Percentiles rank a stretch among this genome's conserved stretches.
Conservation (phyloP, 2,888 invertebrate genomes). For the Cephus sareptanus region DNA sequence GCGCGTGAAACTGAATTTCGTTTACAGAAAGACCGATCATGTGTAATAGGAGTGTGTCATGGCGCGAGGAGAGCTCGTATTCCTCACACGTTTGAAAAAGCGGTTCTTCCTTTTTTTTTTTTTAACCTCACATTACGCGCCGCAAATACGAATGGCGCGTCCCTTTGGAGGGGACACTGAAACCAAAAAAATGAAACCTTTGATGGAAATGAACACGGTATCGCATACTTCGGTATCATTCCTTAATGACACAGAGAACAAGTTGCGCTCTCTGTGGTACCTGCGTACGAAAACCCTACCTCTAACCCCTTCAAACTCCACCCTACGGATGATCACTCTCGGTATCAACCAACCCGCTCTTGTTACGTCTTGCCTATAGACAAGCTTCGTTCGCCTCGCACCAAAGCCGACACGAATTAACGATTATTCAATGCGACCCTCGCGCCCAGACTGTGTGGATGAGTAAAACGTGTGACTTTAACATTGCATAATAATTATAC, state of each 20-base stretch:
- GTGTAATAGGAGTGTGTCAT: conserved; percentile 31
- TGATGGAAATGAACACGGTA: neutral
- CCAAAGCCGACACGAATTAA: conserved; percentile 27
- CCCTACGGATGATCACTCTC: neutral
- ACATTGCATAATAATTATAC: conserved; percentile 66
- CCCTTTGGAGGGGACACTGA: neutral
- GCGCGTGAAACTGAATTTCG: conserved; percentile 62
- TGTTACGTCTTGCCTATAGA: neutral
- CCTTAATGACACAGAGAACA: neutral
- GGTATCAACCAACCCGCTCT: neutral
- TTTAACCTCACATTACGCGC: neutral
- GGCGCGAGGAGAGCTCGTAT: conserved; percentile 1
- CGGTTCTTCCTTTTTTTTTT: neutral
- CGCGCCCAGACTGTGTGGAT: conserved; percentile 57
- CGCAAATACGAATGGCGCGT: neutral
- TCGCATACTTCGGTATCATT: neutral
- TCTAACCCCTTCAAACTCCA: neutral
- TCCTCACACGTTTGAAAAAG: neutral
- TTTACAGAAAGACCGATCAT: conserved; percentile 34
- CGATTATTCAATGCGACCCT: conserved; percentile 45
- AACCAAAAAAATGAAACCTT: neutral
- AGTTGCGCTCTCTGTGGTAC: neutral
- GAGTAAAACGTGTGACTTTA: conserved; percentile 58
- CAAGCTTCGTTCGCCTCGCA: neutral
- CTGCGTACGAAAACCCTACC: neutral